These are phyloP conservation scores for Dendrophyllia cribrosa DNA, from an alignment of 64 coral and sea anemone genomes.

Conservation along the genomic window DNA sequence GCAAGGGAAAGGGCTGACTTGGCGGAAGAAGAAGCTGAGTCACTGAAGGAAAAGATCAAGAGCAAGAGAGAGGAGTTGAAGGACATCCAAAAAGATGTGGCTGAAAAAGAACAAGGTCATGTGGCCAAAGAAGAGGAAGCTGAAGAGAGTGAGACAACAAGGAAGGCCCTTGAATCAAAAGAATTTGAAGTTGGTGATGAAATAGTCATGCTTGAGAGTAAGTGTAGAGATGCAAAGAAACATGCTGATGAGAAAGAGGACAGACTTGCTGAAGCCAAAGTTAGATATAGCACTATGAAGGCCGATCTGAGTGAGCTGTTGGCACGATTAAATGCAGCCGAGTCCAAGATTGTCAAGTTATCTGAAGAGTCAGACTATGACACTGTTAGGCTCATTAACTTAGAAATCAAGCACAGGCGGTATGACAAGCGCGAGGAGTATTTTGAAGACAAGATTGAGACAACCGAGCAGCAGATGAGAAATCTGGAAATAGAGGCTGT, in stretches of 20 bases:
- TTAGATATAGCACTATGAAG: constrained; percentile 10
- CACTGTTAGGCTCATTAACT: constrained; percentile 31
- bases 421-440: constrained; percentile 48
- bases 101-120: constrained; percentile 8
- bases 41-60: constrained; percentile 48
- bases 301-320: constrained; percentile 23
- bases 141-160: constrained; percentile 73
- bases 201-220: constrained; percentile 49
- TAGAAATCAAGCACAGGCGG: constrained; percentile 45
- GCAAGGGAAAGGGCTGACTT: constrained; percentile 54
- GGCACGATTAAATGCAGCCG: constrained; percentile 34
- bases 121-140: constrained; percentile 45
- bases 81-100: neutral
- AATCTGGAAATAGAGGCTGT: constrained; percentile 24
- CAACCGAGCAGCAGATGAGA: constrained; percentile 23
- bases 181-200: constrained; percentile 66
- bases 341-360: constrained; percentile 49
- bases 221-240: constrained; percentile 44
- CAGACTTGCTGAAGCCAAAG: constrained; percentile 47
- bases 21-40: constrained; percentile 58
- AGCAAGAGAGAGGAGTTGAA: constrained; percentile 26
- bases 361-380: constrained; percentile 40
- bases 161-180: constrained; percentile 64
- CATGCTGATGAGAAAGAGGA: constrained; percentile 52
- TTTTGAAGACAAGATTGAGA: constrained; percentile 66